These are phyloP conservation scores for Heliconius eleuchia DNA, from an alignment of 1,140 invertebrate species.

Conservation along the genomic window DNA sequence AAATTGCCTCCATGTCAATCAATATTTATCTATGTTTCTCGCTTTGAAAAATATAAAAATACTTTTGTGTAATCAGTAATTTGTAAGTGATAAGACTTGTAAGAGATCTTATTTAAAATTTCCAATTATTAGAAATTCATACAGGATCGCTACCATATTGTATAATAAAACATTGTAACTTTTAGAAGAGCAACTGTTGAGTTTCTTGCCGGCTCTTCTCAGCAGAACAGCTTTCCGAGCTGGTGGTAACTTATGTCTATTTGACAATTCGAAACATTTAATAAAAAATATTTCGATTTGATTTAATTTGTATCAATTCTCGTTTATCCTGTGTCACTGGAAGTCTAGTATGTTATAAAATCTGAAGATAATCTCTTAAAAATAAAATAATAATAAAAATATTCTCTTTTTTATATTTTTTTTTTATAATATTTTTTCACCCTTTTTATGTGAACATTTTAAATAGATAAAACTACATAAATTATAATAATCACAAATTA, in stretches of 20 bases:
- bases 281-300: not conserved
- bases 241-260: not conserved
- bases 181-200: not conserved
- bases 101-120: not conserved
- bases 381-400: too few relatives aligned
- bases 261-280: not conserved
- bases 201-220: not conserved
- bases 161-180: not conserved
- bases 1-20: not conserved
- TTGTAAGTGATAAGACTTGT: not conserved
- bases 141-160: not conserved
- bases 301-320: not conserved
- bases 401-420: too few relatives aligned
- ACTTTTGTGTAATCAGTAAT: not conserved
- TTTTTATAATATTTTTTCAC: too few relatives aligned
- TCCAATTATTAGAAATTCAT: too few relatives aligned
- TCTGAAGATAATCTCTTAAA: too few relatives aligned
- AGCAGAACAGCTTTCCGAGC: not conserved
- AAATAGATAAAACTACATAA: too few relatives aligned
- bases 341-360: too few relatives aligned
- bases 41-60: not conserved
- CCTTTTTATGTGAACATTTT: too few relatives aligned
- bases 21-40: not conserved
- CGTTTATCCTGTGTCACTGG: too few relatives aligned
- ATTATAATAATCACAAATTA: too few relatives aligned